Percentiles rank a stretch among this genome's conserved stretches.
phyloP scores from a whole-genome alignment of 2,113 vertebrate genomes.

The Corynorhinus townsendii region DNA sequence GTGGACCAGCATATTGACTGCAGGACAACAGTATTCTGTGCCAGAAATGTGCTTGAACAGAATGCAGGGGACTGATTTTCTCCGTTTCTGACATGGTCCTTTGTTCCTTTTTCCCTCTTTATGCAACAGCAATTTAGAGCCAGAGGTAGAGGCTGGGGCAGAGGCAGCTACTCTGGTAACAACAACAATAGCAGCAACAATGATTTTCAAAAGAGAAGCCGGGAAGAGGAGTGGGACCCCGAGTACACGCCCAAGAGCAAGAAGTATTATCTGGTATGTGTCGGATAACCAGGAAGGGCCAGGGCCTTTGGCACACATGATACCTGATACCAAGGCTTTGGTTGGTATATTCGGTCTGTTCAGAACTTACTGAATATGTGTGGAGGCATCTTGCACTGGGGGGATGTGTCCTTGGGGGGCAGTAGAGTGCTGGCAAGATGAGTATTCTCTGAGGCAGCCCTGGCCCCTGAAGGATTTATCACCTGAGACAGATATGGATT shows the following conservation, averaged over 20 bases:
- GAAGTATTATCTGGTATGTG: constrained; percentile 94
- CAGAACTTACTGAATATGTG: not conserved
- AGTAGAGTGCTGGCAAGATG: not conserved
- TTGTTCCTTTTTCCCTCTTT: not conserved
- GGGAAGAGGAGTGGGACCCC: constrained; percentile 93
- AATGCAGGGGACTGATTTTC: not conserved
- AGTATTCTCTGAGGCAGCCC: not conserved
- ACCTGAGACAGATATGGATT: not conserved
- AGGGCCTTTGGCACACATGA: not conserved
- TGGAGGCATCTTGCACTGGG: not conserved
- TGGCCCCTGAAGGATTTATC: not conserved
- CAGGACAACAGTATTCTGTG: not conserved
- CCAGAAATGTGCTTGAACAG: not conserved
- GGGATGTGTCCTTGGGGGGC: not conserved
- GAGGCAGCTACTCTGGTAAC: constrained; percentile 86
- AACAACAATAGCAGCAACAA: constrained; percentile 84
- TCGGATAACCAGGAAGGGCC: not conserved
- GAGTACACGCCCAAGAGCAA: constrained; percentile 95
- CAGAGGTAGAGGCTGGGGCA: constrained; percentile 92
- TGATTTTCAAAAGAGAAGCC: constrained; percentile 81
- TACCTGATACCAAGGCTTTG: not conserved
- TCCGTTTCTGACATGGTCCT: not conserved
- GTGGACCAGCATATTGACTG: not conserved
- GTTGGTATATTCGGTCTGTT: not conserved
- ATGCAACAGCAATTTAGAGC: constrained; percentile 88